Conservation (phyloP, 2,113 vertebrate species). For the Podarcis cretensis region DNA sequence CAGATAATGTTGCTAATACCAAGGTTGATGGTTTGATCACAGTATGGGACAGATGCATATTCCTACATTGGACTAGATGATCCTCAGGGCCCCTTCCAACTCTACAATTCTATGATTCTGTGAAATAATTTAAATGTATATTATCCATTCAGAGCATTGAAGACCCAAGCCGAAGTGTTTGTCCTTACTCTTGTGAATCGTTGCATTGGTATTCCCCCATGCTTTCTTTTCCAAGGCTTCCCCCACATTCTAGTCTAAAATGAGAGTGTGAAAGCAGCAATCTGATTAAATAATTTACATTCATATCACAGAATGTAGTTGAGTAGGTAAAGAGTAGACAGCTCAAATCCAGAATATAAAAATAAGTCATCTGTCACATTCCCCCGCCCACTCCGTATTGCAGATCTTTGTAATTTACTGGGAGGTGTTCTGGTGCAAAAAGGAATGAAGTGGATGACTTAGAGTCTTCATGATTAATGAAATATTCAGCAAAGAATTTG, state of each 20-base stretch:
- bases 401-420: not conserved
- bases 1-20: too few species aligned
- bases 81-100: too few species aligned
- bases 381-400: not conserved
- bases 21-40: too few species aligned
- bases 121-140: not conserved
- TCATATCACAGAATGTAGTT: not conserved
- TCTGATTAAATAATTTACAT: constrained; percentile 16
- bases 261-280: not conserved
- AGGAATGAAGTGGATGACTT: not conserved
- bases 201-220: not conserved
- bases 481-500: not conserved
- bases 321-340: not conserved
- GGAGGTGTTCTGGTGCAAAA: constrained; percentile 9
- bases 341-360: constrained; percentile 13
- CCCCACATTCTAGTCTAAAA: not conserved
- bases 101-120: too few species aligned
- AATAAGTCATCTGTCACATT: constrained; percentile 17
- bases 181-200: not conserved
- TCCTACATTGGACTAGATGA: too few species aligned
- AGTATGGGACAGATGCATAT: too few species aligned
- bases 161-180: not conserved
- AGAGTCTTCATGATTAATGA: constrained; percentile 17
- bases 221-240: not conserved
- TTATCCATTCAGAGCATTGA: not conserved